Base-by-base conservation (phyloP, 1,140 invertebrate species). In the Teleogryllus occipitalis region DNA sequence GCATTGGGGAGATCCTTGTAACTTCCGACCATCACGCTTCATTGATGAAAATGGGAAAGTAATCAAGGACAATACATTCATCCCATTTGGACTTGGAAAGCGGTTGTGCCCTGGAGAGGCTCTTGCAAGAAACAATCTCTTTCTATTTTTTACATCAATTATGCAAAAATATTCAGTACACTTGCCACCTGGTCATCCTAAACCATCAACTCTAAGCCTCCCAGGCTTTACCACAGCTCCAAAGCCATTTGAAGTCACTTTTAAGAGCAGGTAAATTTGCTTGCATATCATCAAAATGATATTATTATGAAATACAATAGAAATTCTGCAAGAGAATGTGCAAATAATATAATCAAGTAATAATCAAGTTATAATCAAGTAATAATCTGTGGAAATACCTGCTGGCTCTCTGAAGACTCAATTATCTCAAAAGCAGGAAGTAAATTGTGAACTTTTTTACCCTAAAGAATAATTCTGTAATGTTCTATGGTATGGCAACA, bases 41-140 rank as follows among this genome's bases (percentile, higher is more conserved):
- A 47, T 82, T 3, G 80, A 80, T 78, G 18, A 77, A 75, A 27
- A 82, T 47, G 81, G 80, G 12, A 18, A 79, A 22, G 49, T 81
- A 27, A 46, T 77, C 15, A 81, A 80, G 21, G 80, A 81, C 78
- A 74, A 81, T 7, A 46, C 21, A 12, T 18, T 80, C 8, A 72
- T 79, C 21, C 48, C 48, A 73, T 79, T 75, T 78, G 65, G 83
- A 83, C 12, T 78, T 82, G 85, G 85, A 54, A 84, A 83, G 76
- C 80, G 85, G 77, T 78, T 83, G 15, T 86, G 85, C 81, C 73
- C 81, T 0, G 85, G 85, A 77, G 85, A 86, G 79, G 76, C 81
- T 2, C 80, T 86, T 22, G 84, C 84, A 8, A 82, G 81, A 48
- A 83, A 84, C 22, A 80, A 82, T 79, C 80, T 84, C 3, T 86